Base-by-base conservation (phyloP, 1,140 invertebrate species). In the Cardiocondyla obscurior region DNA sequence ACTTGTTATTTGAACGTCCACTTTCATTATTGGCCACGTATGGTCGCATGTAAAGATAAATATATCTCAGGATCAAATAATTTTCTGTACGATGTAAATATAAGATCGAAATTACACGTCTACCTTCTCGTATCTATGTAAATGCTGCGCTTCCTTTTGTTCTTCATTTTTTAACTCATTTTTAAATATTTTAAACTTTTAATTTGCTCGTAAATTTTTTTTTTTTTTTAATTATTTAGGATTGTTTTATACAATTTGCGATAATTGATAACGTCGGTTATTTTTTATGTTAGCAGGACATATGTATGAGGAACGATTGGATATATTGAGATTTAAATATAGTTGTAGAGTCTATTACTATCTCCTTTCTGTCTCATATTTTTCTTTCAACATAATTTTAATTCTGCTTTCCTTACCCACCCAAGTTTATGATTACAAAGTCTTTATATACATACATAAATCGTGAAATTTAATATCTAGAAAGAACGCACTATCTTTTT, bases 1-100 rank as follows among this genome's bases (percentile, higher is more conserved):
- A 33, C 28, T 55, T 53, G 10, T 76, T 77, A 36, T 69, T 67
- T 53, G n/a, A 39, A 79, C 33, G 16, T 79, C 16, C 22, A 77
- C 14, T n/a, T 28, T 25, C 19, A 28, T 30, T 36, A 53, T 65
- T 65, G 10, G 42, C 28, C 22, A 51, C 14, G 22, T 51, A 65
- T 44, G 25, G 0, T 36, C 30, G 14, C 22, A 42, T 42, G 22
- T 25, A 22, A 12, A 14, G 22, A 46, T 22, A 74, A 49, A 62
- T 42, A 25, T 55, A 76, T 44, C 7, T 76, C 30, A 19, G 28
- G 14, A 44, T 64, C 19, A 64, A 76, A 64, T 19, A 49, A 44
- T 1, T n/a, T 62, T 46, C 57, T 53, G 46, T 14, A 33, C 33
- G 44, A 36, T 64, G 44, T 36, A 76, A 64, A 74, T 42, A 28